A percentile compares a stretch with the other conserved stretches of the same genome.
phyloP scores from a whole-genome alignment of 2,113 vertebrate genomes.

The Sciurus niger region DNA sequence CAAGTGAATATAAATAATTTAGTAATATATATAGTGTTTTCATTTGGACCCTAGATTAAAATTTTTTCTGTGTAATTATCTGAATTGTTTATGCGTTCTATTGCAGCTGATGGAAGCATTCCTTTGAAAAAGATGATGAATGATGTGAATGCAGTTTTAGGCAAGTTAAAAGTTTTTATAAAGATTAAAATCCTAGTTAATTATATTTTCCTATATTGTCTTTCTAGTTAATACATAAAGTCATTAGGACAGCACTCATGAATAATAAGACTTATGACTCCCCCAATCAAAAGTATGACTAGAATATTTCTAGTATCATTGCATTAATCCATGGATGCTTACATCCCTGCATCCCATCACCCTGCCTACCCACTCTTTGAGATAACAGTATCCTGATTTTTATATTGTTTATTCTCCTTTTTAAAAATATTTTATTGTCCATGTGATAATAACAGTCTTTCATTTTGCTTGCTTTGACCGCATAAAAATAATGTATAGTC shows the following conservation, averaged over 20 bases:
- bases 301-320: background rate
- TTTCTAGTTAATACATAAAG: constrained; percentile 22
- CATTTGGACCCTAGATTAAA: background rate
- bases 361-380: background rate
- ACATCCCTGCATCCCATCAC: background rate
- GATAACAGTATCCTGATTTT: background rate
- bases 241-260: background rate
- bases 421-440: background rate
- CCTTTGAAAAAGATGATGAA: constrained; percentile 50
- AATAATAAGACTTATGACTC: background rate
- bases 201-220: background rate
- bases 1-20: constrained; percentile 30
- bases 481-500: background rate
- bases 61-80: background rate
- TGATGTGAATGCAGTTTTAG: constrained; percentile 21
- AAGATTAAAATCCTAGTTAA: constrained; percentile 47
- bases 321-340: background rate
- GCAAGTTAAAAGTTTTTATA: background rate
- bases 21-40: background rate
- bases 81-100: constrained; percentile 4
- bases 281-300: background rate
- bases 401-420: constrained; percentile 15
- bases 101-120: constrained; percentile 56
- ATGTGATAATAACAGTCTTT: background rate
- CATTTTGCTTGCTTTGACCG: constrained; percentile 1